Conservation (phyloP, 2,888 invertebrate genomes). For the Philhelius pedissequus region DNA sequence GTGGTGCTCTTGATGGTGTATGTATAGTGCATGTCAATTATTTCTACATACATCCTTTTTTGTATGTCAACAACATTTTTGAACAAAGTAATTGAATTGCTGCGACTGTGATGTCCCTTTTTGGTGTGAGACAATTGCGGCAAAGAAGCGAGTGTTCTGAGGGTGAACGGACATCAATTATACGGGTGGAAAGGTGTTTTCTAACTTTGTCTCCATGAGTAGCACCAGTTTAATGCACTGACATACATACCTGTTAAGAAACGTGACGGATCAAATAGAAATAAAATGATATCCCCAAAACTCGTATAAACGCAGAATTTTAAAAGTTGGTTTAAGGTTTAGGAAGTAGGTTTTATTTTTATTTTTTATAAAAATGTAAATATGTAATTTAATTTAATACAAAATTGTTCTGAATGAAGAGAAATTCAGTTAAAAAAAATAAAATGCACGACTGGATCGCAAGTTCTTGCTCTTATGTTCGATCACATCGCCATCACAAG, state of each 20-base stretch:
- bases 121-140: constrained; percentile 4
- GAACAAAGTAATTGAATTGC: not conserved
- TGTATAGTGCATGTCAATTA: not conserved
- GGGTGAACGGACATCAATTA: constrained; percentile 1
- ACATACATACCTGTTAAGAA: not conserved
- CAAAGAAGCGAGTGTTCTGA: not conserved
- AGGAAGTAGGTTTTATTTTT: too few relatives aligned
- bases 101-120: not conserved
- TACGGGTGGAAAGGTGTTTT: constrained; percentile 6
- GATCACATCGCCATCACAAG: too few relatives aligned
- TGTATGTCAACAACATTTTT: constrained; percentile 14
- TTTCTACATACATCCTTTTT: not conserved
- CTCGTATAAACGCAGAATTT: too few relatives aligned
- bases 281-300: too few relatives aligned
- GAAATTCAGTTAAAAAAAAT: too few relatives aligned
- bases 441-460: too few relatives aligned
- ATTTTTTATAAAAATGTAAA: too few relatives aligned
- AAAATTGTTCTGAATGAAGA: too few relatives aligned
- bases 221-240: not conserved
- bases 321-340: too few relatives aligned
- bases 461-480: too few relatives aligned
- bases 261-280: not conserved
- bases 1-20: not conserved
- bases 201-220: not conserved
- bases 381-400: too few relatives aligned